A percentile compares a stretch with the other conserved stretches of the same genome.
Conservation (phyloP, 2,888 invertebrate genomes). For the Pteria penguin region DNA sequence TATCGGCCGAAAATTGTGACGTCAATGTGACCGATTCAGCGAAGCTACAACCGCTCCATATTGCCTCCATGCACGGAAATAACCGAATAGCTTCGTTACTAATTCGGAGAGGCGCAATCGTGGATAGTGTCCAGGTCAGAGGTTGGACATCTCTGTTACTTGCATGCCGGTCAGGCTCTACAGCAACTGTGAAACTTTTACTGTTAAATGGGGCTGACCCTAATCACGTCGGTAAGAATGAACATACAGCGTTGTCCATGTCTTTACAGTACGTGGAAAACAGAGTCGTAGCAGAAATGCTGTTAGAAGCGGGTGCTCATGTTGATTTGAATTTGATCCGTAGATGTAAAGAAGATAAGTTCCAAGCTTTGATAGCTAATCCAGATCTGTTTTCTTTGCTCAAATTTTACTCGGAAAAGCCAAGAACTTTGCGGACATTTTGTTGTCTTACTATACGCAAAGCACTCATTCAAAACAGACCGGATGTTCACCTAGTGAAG, state of each 20-base stretch:
- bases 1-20: constrained; percentile 50
- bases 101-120: constrained; percentile 62
- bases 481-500: constrained; percentile 57
- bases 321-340: constrained; percentile 58
- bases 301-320: constrained; percentile 64
- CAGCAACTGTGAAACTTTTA: constrained; percentile 59
- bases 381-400: constrained; percentile 57
- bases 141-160: constrained; percentile 69
- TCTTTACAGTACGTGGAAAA: constrained; percentile 59
- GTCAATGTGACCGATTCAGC: constrained; percentile 68
- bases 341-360: constrained; percentile 60
- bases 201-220: constrained; percentile 70
- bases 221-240: constrained; percentile 68
- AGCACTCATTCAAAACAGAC: constrained; percentile 47
- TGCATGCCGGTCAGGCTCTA: constrained; percentile 62
- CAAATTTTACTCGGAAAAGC: constrained; percentile 53
- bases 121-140: constrained; percentile 66
- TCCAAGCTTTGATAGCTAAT: constrained; percentile 52
- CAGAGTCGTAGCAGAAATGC: constrained; percentile 57
- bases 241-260: constrained; percentile 67
- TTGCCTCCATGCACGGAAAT: constrained; percentile 69
- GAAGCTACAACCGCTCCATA: constrained; percentile 66
- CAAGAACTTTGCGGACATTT: constrained; percentile 58
- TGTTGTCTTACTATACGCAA: constrained; percentile 61
- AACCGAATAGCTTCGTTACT: constrained; percentile 62